phyloP scores from a whole-genome alignment of 2,797 vertebrate genomes.

The Poecilia gillii region DNA sequence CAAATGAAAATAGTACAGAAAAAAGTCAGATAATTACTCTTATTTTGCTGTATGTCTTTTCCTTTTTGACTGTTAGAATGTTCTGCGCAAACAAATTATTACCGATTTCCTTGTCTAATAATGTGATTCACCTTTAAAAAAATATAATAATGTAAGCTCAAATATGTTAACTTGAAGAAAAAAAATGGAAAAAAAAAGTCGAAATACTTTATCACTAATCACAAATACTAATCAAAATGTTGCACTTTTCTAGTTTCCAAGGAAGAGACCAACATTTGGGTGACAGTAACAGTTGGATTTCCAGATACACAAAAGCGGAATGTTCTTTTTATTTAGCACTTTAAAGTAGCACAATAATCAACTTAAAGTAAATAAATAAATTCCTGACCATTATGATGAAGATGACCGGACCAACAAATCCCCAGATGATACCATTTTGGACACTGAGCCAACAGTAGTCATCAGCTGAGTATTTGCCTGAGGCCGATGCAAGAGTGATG shows the following conservation, averaged over 20 bases:
- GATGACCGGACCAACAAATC: constrained; percentile 85
- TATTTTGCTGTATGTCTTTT: not conserved
- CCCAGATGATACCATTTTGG: constrained; percentile 85
- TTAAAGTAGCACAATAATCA: not conserved
- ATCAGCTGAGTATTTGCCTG: constrained; percentile 80
- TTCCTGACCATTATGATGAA: constrained; percentile 84
- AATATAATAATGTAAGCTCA: not conserved
- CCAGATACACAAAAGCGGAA: not conserved
- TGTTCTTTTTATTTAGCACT: not conserved
- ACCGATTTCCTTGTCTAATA: not conserved
- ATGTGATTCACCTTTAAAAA: not conserved
- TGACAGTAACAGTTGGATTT: not conserved
- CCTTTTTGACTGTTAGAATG: not conserved
- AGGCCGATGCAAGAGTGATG: constrained; percentile 83
- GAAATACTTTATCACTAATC: not conserved
- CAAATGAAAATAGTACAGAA: not conserved
- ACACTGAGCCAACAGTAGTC: constrained; percentile 86
- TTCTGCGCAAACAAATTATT: not conserved
- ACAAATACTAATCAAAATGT: not conserved
- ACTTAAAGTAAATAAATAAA: not conserved
- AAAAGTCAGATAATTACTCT: not conserved
- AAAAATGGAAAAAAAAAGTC: not conserved
- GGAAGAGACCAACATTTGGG: not conserved
- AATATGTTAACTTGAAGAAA: not conserved
- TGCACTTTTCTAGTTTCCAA: not conserved